Conservation (phyloP, 2,113 vertebrate genomes). For the Mungos mungo region DNA sequence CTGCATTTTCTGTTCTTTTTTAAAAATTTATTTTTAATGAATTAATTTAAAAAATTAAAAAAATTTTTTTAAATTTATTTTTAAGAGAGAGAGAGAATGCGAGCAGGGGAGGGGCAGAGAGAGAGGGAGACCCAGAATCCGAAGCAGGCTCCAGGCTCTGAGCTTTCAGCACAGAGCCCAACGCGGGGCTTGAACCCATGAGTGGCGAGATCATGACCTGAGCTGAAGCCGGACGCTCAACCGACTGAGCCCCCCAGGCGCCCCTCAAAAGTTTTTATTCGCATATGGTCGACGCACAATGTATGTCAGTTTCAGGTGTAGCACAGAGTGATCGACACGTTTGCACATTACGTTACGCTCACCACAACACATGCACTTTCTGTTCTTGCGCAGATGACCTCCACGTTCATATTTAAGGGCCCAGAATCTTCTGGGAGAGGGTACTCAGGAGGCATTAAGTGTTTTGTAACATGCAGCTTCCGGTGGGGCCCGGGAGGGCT, state of each 20-base stretch:
- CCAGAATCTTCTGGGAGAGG: slow-evolving; percentile 12
- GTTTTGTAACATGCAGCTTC: neutral
- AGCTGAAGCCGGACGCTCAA: too few relatives aligned
- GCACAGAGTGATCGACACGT: neutral
- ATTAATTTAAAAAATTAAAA: neutral
- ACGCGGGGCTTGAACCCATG: too few relatives aligned
- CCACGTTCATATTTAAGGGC: neutral
- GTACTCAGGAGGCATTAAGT: neutral
- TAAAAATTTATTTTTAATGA: neutral
- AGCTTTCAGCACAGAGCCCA: too few relatives aligned
- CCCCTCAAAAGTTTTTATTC: neutral
- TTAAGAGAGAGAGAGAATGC: too few relatives aligned
- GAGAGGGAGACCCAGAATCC: too few relatives aligned
- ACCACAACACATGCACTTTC: neutral
- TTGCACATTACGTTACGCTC: neutral
- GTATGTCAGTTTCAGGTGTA: neutral
- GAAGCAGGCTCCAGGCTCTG: too few relatives aligned
- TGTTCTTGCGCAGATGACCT: neutral
- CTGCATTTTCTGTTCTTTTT: neutral
- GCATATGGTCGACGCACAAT: neutral
- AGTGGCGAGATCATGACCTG: too few relatives aligned
- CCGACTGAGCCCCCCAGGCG: too few relatives aligned
- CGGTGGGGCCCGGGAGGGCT: neutral
- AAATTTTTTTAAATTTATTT: too few relatives aligned
- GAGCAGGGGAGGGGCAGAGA: too few relatives aligned